These are phyloP conservation scores for Mesorhabditis spiculigera DNA, from an alignment of 2,888 invertebrate species.

Conservation along the genomic window DNA sequence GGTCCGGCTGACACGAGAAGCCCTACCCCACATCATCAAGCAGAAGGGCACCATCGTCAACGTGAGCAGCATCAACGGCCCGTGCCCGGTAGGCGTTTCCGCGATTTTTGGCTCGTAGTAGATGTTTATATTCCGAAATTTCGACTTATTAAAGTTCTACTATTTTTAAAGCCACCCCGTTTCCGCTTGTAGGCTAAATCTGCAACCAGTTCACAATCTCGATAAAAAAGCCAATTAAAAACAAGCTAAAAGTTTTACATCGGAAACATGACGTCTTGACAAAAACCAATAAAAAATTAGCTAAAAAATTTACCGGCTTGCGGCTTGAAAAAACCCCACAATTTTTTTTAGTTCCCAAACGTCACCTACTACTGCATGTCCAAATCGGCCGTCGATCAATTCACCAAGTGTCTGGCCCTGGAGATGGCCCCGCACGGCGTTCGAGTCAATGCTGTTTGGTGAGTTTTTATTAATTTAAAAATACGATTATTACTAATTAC, in stretches of 20 bases:
- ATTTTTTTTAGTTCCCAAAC: constrained; percentile 72
- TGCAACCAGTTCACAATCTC: too few species aligned
- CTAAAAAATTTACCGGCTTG: background rate
- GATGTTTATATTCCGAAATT: too few species aligned
- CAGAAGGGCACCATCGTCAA: constrained; percentile 80
- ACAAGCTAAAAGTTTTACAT: too few species aligned
- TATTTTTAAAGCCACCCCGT: too few species aligned
- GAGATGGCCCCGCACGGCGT: constrained; percentile 68
- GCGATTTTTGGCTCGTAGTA: too few species aligned
- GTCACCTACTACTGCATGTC: constrained; percentile 83
- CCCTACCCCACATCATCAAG: constrained; percentile 50
- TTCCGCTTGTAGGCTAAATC: too few species aligned
- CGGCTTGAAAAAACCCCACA: too few species aligned
- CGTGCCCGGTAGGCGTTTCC: constrained; percentile 67
- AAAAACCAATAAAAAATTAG: too few species aligned
- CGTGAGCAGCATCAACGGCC: constrained; percentile 84
- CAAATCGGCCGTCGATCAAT: constrained; percentile 87
- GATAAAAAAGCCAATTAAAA: too few species aligned
- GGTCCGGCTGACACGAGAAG: constrained; percentile 46
- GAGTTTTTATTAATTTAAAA: constrained; percentile 17
- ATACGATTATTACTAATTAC: background rate
- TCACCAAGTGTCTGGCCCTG: constrained; percentile 84
- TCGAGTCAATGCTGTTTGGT: constrained; percentile 81
- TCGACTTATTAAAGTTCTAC: too few species aligned
- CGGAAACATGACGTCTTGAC: too few species aligned